phyloP scores from a whole-genome alignment of 2,113 vertebrate genomes.

The Poeciliopsis prolifica region DNA sequence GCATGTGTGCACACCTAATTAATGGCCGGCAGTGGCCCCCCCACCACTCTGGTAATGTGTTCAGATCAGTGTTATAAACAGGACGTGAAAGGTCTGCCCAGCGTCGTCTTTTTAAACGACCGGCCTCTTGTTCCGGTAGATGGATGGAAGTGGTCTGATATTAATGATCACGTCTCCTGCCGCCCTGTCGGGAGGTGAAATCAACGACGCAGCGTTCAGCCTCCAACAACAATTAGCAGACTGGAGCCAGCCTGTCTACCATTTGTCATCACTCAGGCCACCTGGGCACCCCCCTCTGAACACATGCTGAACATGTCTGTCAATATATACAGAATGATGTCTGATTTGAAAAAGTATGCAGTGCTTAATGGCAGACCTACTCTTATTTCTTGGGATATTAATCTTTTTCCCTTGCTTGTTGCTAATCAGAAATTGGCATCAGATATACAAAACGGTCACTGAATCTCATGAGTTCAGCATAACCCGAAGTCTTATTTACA shows the following conservation, averaged over 20 bases:
- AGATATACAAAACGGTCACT: background rate
- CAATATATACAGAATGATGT: constrained; percentile 42
- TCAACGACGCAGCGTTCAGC: constrained; percentile 77
- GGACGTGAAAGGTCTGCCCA: constrained; percentile 69
- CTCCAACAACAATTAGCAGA: constrained; percentile 81
- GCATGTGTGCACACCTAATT: constrained; percentile 60
- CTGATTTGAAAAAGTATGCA: constrained; percentile 39
- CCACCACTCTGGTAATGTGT: constrained; percentile 72
- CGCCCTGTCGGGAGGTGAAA: constrained; percentile 76
- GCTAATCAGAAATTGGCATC: background rate
- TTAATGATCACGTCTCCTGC: constrained; percentile 73
- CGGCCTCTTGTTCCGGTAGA: constrained; percentile 67
- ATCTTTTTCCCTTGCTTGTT: constrained; percentile 1
- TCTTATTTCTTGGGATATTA: constrained; percentile 9
- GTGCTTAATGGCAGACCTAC: constrained; percentile 14
- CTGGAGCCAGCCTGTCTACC: constrained; percentile 48
- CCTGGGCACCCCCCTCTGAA: constrained; percentile 49
- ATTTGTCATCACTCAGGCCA: constrained; percentile 75
- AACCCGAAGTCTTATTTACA: background rate
- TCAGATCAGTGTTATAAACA: constrained; percentile 71
- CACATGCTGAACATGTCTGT: constrained; percentile 55
- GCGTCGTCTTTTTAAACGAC: constrained; percentile 64
- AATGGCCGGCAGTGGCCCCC: constrained; percentile 70
- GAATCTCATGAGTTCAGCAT: background rate
- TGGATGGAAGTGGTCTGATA: constrained; percentile 76